Conservation (phyloP, 2,113 vertebrate genomes). For the Amblyornis subalaris region DNA sequence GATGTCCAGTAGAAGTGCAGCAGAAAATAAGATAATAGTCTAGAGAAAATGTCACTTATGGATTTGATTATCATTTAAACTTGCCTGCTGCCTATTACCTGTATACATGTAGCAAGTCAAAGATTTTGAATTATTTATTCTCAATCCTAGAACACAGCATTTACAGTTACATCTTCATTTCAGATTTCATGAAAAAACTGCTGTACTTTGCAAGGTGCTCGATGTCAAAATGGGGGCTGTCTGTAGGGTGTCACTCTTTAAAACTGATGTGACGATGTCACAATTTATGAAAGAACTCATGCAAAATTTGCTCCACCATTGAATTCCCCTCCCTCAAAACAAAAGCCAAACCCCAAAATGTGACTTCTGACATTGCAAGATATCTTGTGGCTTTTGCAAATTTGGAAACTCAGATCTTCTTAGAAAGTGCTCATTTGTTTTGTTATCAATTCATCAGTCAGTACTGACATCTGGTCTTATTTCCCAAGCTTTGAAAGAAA, state of each 20-base stretch:
- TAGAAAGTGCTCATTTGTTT: neutral
- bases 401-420: neutral
- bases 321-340: accelerated
- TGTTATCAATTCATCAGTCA: neutral
- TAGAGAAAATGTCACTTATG: neutral
- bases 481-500: neutral
- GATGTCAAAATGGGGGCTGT: neutral
- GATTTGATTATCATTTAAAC: neutral
- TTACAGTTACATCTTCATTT: neutral
- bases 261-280: neutral
- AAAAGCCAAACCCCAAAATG: neutral
- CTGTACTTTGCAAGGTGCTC: neutral
- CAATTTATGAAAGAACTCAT: neutral
- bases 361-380: neutral
- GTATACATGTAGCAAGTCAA: neutral
- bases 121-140: neutral
- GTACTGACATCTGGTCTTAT: neutral
- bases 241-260: neutral
- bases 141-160: neutral
- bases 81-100: neutral
- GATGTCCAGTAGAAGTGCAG: neutral
- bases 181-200: neutral
- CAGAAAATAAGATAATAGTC: neutral
- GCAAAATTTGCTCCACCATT: neutral
- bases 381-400: neutral